Evolutionary conservation across 2,888 invertebrate species (phyloP), one percentile per base, ranked within the genome.

Genomic region (Drosophila pseudotalamancana): DNA sequence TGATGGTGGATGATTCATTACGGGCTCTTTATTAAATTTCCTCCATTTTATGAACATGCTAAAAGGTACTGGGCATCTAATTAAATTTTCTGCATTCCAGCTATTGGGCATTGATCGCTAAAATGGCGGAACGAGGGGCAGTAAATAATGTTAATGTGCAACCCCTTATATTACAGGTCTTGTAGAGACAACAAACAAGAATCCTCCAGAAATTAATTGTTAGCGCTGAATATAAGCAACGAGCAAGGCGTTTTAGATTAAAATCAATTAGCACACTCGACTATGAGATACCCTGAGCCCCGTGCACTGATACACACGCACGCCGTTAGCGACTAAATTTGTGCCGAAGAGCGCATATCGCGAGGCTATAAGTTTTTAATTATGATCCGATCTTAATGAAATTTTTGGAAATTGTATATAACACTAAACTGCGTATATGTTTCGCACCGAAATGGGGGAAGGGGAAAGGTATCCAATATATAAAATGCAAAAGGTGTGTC

Each of bases 71-170:
- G 53, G 43, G 21, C 32, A 42, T 67, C 68, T 77, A 59, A 87
- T 84, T 77, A 77, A 77, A 84, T 77, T 35, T 40, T 62, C 12
- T 77, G 87, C 81, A 57, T 51, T 74, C 43, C 69, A 72, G 31
- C 69, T 69, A 81, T 81, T 81, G 81, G 81, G 35, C 39, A 53
- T 59, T 65, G 65, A 19, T 16, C n/a, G 21, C 61, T 66, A 81
- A 81, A 81, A 81, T 81, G 81, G 81, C 85, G 81, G 77, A 77
- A 69, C 56, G 59, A 61, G 72, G 63, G 68, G 81, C 73, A 72
- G 60, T 59, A 46, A 63, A 75, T 11, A 21, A 54, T 51, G 19
- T 66, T 64, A 51, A 57, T 39, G 43, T 45, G 29, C 71, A 53
- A 54, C 81, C 87, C 75, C 23, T n/a, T 31, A 14, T 14, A 11